phyloP scores from a whole-genome alignment of 53 echinoderm and acorn worm genomes.

The Patiria pectinifera region DNA sequence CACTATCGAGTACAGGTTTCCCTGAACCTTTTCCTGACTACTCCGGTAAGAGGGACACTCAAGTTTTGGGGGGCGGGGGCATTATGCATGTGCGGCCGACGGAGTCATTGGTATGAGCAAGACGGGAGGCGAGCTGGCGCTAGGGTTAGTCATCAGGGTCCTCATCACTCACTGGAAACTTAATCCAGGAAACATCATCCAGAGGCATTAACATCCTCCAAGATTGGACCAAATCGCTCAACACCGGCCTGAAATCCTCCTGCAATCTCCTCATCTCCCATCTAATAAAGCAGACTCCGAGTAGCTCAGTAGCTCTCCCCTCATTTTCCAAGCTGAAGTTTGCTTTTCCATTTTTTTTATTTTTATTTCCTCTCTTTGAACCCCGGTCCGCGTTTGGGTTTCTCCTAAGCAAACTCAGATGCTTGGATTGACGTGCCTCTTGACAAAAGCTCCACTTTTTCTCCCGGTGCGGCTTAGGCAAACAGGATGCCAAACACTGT shows the following conservation, averaged over 20 bases:
- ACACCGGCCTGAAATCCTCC: conserved; percentile 46
- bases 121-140: conserved; percentile 17
- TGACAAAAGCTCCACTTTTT: conserved; percentile 48
- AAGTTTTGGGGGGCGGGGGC: not conserved
- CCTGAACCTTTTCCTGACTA: not conserved
- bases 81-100: conserved; percentile 38
- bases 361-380: not conserved
- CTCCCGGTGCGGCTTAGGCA: conserved; percentile 24
- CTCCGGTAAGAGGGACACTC: not conserved
- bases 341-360: not conserved
- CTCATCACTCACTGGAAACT: conserved; percentile 50
- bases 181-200: conserved; percentile 58
- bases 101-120: conserved; percentile 48
- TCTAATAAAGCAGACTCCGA: conserved; percentile 38
- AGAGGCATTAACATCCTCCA: conserved; percentile 47
- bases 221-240: conserved; percentile 51
- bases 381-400: conserved; percentile 22
- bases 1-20: not conserved
- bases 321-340: not conserved
- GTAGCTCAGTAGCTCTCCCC: not conserved
- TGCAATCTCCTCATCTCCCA: conserved; percentile 43
- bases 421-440: conserved; percentile 53
- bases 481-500: conserved; percentile 53
- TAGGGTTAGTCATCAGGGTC: conserved; percentile 48
- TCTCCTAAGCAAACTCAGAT: conserved; percentile 29